Base-by-base conservation (phyloP, 2,113 vertebrate species). In the Scortum barcoo region DNA sequence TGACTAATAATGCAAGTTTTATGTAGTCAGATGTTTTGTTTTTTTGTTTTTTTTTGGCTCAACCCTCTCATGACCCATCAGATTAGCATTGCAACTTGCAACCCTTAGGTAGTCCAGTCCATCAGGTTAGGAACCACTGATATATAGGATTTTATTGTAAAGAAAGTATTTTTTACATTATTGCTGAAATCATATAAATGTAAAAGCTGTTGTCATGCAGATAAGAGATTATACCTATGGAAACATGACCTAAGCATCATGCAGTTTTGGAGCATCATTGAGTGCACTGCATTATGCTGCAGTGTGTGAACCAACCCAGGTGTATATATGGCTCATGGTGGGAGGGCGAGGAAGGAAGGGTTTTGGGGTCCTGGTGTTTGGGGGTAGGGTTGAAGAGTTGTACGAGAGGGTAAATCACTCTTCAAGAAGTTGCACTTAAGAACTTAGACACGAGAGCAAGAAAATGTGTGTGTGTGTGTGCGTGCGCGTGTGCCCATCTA, bases 371-470 rank as follows among this genome's bases (percentile, higher is more conserved):
- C 19, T 6, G 60, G 28, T 67, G 72, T 76, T 17, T 40, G 68
- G 58, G 4, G 16, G 79, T 53, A 48, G 78, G 54, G 65, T 40
- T 28, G 73, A 79, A 63, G 84, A 79, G 71, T n/a, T 44, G 80
- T 57, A 36, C 7, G 10, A 72, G 57, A 76, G 75, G 78, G 71
- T 38, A 60, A 74, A 88, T 92, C 90, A 88, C 89, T 90, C 90
- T 91, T 91, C 79, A 87, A 89, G 76, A 88, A 86, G 83, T 91
- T 93, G 93, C 94, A 93, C 92, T 95, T 92, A 91, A 78, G 85
- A 91, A 93, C 75, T 90, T 86, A 90, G 85, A 94, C 92, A 92
- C 77, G 54, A 78, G 72, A 79, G 86, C 51, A 81, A 91, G 42
- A 51, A 17, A 50, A 72, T 60, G 69, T 78, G 86, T 65, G 72